Evolutionary conservation across 2,113 vertebrate species (phyloP).

Genomic region (Eubucco bourcierii): DNA sequence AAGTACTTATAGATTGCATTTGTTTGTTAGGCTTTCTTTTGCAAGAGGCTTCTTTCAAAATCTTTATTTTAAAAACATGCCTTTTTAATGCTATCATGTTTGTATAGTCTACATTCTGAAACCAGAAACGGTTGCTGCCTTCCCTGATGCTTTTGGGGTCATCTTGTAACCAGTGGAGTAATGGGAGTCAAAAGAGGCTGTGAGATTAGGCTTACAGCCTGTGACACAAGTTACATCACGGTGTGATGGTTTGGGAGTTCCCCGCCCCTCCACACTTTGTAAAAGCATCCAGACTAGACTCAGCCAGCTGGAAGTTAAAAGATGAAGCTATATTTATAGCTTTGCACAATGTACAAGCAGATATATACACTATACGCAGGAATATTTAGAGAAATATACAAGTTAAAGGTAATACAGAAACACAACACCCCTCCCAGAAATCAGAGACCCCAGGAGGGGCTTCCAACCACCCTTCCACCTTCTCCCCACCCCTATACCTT

Average conservation of each 20-base stretch:
- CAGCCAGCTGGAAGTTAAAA: no score
- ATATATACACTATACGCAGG: no score
- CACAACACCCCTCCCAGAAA: no score
- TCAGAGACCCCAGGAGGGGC: no score
- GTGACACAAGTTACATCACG: not conserved
- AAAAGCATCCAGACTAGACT: no score
- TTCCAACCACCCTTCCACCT: no score
- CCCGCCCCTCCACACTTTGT: no score
- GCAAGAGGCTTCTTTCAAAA: not conserved
- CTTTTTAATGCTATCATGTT: not conserved
- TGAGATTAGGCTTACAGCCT: not conserved
- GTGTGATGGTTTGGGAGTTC: not conserved
- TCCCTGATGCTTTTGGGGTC: not conserved
- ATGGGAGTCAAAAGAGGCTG: not conserved
- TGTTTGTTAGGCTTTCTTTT: not conserved
- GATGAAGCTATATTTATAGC: no score
- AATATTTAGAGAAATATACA: no score
- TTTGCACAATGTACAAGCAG: no score
- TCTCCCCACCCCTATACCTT: no score
- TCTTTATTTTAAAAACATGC: not conserved
- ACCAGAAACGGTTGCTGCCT: not conserved
- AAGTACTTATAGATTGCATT: not conserved
- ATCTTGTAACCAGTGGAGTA: not conserved
- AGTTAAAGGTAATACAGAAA: no score
- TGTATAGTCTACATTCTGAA: not conserved